These are phyloP conservation scores for Protonibea diacanthus DNA, from an alignment of 2,797 vertebrate genomes.

Conservation along the genomic window DNA sequence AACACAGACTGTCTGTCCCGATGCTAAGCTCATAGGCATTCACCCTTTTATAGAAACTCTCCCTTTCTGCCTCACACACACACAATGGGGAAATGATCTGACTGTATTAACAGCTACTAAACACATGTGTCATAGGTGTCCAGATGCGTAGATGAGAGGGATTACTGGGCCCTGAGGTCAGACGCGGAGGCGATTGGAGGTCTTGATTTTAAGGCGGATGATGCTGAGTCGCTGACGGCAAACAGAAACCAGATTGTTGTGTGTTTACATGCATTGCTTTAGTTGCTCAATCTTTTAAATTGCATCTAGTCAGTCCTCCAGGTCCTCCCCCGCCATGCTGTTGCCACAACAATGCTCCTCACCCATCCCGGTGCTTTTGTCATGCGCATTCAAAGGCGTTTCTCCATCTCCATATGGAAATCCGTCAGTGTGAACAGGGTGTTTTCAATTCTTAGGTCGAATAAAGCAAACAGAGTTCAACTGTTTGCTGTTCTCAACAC, in stretches of 20 bases:
- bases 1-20: constrained; percentile 79
- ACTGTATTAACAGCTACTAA: not conserved
- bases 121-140: not conserved
- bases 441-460: not conserved
- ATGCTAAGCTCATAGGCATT: constrained; percentile 78
- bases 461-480: not conserved
- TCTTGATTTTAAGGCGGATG: not conserved
- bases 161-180: not conserved
- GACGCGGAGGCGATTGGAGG: no score
- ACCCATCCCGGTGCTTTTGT: constrained; percentile 12
- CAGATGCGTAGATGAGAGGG: not conserved
- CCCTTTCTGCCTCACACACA: constrained; percentile 39
- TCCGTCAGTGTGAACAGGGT: not conserved
- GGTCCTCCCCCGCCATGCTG: constrained; percentile 1
- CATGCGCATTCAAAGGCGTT: not conserved
- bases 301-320: not conserved
- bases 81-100: constrained; percentile 49
- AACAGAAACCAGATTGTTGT: not conserved
- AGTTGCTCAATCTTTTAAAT: not conserved
- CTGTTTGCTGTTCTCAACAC: not conserved
- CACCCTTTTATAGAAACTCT: constrained; percentile 55
- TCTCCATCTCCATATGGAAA: not conserved
- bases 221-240: not conserved
- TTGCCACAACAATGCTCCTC: constrained; percentile 9
- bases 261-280: not conserved